Percentiles rank a stretch among this genome's conserved stretches.
Conservation (phyloP, 2,797 vertebrate genomes). For the Platyrinchus mystaceus region DNA sequence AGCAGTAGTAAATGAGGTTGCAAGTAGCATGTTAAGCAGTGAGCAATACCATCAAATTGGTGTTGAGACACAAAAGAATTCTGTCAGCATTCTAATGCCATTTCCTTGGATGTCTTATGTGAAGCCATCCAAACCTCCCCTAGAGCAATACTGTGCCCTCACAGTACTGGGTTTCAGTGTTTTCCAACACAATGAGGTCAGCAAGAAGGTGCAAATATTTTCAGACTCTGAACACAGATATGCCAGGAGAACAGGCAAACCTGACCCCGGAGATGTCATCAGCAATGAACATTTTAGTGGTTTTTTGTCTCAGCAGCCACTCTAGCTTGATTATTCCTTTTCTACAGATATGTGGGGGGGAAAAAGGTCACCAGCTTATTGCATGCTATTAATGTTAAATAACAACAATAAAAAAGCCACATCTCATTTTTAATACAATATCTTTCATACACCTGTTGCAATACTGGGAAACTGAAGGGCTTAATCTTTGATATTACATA, state of each 20-base stretch:
- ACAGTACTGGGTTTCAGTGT: neutral
- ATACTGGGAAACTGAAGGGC: neutral
- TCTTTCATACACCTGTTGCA: constrained; percentile 41
- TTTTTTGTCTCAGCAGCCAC: neutral
- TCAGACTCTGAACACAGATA: neutral
- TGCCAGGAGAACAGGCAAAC: neutral
- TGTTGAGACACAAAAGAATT: neutral
- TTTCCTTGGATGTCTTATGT: neutral
- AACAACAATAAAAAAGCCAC: neutral
- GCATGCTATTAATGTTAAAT: neutral
- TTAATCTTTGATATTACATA: constrained; percentile 71
- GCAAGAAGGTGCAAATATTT: neutral
- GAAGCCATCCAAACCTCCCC: neutral
- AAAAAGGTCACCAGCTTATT: neutral
- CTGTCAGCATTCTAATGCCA: neutral
- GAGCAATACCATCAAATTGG: neutral
- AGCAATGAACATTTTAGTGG: neutral
- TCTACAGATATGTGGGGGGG: accelerated
- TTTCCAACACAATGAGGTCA: neutral
- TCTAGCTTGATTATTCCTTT: neutral
- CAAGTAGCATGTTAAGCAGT: neutral
- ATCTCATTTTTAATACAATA: neutral
- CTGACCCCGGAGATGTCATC: neutral
- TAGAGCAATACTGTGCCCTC: neutral
- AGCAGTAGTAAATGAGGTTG: neutral